phyloP scores from a whole-genome alignment of 2,888 invertebrate species.

The Nomada flava region DNA sequence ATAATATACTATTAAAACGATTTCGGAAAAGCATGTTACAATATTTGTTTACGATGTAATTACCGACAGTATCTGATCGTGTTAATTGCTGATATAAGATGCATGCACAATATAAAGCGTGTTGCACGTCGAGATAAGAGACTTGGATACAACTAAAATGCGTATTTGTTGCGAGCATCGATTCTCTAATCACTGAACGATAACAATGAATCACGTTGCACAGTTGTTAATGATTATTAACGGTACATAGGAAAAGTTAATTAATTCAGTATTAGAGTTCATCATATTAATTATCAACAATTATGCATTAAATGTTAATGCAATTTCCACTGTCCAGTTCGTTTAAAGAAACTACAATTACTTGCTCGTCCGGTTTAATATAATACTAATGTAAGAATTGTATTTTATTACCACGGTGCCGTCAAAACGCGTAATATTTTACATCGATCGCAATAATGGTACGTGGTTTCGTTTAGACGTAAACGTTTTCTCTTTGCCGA shows the following conservation, averaged over 20 bases:
- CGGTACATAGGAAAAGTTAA: neutral
- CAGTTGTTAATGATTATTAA: slow-evolving; percentile 7
- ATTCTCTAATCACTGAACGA: slow-evolving; percentile 18
- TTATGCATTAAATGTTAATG: neutral
- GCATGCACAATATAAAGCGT: slow-evolving; percentile 28
- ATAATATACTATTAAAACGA: neutral
- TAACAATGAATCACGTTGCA: slow-evolving; percentile 21
- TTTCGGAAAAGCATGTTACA: neutral
- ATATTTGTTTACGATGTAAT: slow-evolving; percentile 5
- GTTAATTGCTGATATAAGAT: slow-evolving; percentile 53
- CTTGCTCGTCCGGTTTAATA: neutral
- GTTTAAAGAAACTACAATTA: neutral
- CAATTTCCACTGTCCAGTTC: neutral
- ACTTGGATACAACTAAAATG: slow-evolving; percentile 19
- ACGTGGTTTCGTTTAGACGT: neutral
- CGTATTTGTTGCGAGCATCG: slow-evolving; percentile 27
- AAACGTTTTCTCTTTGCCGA: too few species aligned
- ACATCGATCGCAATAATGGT: too few species aligned
- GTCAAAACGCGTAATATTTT: neutral
- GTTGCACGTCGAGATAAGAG: slow-evolving; percentile 45
- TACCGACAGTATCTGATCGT: neutral
- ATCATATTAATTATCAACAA: neutral
- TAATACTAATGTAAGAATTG: neutral
- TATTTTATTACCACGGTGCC: neutral
- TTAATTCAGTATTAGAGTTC: slow-evolving; percentile 5